These are phyloP conservation scores for Anguilla marmorata DNA, from an alignment of 2,797 vertebrate genomes.

Conservation along the genomic window DNA sequence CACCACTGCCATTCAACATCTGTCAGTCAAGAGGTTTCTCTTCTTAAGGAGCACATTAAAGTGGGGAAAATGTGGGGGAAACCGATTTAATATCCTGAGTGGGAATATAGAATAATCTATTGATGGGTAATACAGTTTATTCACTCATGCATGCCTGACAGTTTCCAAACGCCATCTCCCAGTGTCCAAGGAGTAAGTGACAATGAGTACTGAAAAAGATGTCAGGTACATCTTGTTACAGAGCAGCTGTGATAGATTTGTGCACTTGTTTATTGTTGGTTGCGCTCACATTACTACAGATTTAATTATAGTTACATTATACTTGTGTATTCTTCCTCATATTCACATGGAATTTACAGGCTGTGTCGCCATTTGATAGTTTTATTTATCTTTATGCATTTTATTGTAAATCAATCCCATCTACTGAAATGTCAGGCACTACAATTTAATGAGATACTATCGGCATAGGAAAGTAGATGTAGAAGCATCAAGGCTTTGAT, in stretches of 20 bases:
- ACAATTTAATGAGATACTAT: neutral
- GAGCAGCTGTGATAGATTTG: neutral
- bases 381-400: neutral
- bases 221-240: neutral
- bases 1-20: neutral
- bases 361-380: no score
- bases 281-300: neutral
- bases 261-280: neutral
- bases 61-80: neutral
- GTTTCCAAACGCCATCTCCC: neutral
- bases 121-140: neutral
- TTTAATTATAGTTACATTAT: neutral
- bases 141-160: neutral
- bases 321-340: neutral
- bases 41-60: neutral
- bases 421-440: neutral
- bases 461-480: neutral
- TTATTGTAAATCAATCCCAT: neutral
- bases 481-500: neutral
- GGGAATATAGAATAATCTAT: neutral
- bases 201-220: neutral
- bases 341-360: neutral
- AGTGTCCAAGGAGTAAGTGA: neutral
- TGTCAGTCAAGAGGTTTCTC: neutral
- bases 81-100: neutral